Base-by-base conservation (phyloP, 2,113 vertebrate genomes). In the Paradoxurus hermaphroditus region DNA sequence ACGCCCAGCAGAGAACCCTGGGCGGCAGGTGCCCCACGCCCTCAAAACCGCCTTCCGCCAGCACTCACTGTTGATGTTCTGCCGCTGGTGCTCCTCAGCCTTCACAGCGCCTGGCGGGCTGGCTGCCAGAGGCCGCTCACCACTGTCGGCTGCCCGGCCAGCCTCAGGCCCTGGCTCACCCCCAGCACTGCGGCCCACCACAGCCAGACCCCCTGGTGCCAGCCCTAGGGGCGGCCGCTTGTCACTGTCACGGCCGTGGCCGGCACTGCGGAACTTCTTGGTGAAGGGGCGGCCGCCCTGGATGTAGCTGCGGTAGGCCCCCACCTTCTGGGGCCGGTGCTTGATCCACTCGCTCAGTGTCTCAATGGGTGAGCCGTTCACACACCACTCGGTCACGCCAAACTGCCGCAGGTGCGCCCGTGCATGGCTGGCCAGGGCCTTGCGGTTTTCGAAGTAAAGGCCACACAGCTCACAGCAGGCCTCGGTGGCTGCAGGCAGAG, bases 341-440 rank as follows among this genome's bases (percentile, higher is more conserved):
- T 99, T 99, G 98, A 99, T 99, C 99, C 99, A 99, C 77, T 99
- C 99, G n/a, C 99, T 99, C 36, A 99, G 99, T 0, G 99, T 99
- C 99, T 99, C 99, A 5, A 99, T 99, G n/a, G 99, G 99, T 0
- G 99, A 99, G 19, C 99, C 99, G 9, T 99, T 99, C 4, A 99
- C 99, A 14, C 99, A 99, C 99, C 99, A 99, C 91, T 99, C 99
- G 0, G 99, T 99, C 98, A 99, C 99, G 0, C 99, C 99, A 8
- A 99, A 99, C 96, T 99, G 99, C n/a, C 99, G 98, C 86, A 99
- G 99, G 97, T 99, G 99, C 0, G 99, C 99, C 15, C 99, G 99
- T 0, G 99, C 99, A 2, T 99, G 99, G 98, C 99, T 99, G 46
- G 99, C 99, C 98, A 99, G 97, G 0, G 99, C 99, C 97, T 99